Evolutionary conservation across 2,888 invertebrate genomes (phyloP).

Genomic region (Pristionchus entomophagus): DNA sequence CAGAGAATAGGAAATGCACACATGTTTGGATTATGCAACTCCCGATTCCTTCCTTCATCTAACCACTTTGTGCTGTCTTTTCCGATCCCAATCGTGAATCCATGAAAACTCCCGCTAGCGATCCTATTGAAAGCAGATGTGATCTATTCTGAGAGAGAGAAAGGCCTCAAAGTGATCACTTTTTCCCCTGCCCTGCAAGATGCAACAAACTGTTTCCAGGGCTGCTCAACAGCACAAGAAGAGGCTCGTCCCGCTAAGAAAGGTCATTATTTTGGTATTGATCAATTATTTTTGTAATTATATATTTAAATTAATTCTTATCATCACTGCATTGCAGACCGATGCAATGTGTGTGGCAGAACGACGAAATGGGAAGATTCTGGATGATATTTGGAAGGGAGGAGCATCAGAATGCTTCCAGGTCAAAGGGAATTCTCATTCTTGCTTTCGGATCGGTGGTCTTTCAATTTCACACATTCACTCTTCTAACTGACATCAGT

Average conservation of each 20-base stretch:
- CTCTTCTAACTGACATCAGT: neutral
- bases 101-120: neutral
- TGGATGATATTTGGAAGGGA: constrained; percentile 71
- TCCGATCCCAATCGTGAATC: neutral
- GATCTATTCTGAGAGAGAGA: constrained; percentile 19
- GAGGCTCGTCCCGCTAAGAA: constrained; percentile 73
- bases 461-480: constrained; percentile 27
- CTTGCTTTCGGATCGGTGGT: neutral
- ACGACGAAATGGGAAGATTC: constrained; percentile 65
- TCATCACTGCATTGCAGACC: constrained; percentile 52
- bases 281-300: neutral
- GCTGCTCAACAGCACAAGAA: constrained; percentile 75
- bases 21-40: neutral
- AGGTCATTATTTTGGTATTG: constrained; percentile 40
- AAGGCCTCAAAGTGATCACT: neutral
- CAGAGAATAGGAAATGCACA: neutral
- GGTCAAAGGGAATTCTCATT: constrained; percentile 49
- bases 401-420: constrained; percentile 67
- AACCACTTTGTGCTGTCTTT: constrained; percentile 6
- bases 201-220: constrained; percentile 53
- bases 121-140: constrained; percentile 38
- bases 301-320: neutral
- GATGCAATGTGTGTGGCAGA: constrained; percentile 75
- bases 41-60: neutral
- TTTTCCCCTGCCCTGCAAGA: neutral